Evolutionary conservation across 92 coral and sea anemone species (phyloP).

Genomic region (Virgularia gustaviana): DNA sequence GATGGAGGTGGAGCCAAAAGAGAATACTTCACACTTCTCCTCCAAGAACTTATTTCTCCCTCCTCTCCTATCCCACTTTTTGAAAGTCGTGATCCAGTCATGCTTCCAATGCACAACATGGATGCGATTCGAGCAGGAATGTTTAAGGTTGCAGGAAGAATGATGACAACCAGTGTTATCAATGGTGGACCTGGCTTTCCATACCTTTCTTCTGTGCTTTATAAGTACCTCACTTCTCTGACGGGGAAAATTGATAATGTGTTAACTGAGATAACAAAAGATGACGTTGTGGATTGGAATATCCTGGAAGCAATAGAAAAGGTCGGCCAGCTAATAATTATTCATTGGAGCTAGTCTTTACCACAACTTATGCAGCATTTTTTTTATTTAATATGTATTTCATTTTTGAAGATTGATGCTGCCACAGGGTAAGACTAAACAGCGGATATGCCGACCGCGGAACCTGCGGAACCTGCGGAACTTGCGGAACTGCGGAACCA

Average conservation of each 20-base stretch:
- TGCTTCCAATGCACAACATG: constrained; percentile 54
- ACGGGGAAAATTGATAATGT: constrained; percentile 24
- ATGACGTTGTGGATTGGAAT: constrained; percentile 47
- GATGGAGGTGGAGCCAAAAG: constrained; percentile 58
- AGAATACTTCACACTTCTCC: constrained; percentile 54
- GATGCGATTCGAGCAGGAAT: constrained; percentile 56
- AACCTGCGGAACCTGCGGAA: too few relatives aligned
- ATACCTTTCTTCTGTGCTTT: constrained; percentile 38
- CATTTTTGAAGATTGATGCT: too few relatives aligned
- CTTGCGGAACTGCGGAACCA: too few relatives aligned
- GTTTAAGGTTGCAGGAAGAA: constrained; percentile 56
- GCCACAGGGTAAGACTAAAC: too few relatives aligned
- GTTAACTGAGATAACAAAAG: constrained; percentile 27
- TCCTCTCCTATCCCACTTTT: constrained; percentile 38
- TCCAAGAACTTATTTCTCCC: constrained; percentile 46
- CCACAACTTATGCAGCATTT: too few relatives aligned
- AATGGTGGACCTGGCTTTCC: constrained; percentile 62
- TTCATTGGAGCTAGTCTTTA: too few relatives aligned
- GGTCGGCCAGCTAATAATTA: too few relatives aligned
- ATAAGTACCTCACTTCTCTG: constrained; percentile 38
- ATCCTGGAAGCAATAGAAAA: constrained; percentile 48
- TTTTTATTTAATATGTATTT: too few relatives aligned
- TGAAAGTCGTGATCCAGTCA: constrained; percentile 35
- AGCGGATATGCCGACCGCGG: too few relatives aligned
- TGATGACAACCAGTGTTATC: constrained; percentile 42